Conservation (phyloP, 2,888 invertebrate species). For the Bellardia bayeri region DNA sequence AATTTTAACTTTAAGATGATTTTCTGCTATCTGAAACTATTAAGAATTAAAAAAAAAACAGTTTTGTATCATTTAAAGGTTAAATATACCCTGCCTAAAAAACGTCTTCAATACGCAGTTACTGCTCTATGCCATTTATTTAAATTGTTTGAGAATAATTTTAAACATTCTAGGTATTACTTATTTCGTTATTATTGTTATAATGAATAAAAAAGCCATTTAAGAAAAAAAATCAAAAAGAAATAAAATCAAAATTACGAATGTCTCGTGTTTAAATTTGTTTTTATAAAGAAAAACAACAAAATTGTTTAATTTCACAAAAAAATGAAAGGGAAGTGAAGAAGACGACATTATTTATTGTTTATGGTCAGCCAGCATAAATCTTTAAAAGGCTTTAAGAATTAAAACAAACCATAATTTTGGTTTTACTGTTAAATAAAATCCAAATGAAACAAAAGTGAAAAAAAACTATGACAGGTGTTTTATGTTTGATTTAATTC, state of each 20-base stretch:
- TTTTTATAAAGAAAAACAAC: too few relatives aligned
- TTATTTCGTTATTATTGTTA: too few relatives aligned
- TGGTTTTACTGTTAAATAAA: background rate
- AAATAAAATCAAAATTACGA: background rate
- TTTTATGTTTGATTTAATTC: slow-evolving; percentile 54
- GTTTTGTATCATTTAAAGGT: too few relatives aligned
- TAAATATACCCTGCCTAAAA: background rate
- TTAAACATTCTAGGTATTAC: too few relatives aligned
- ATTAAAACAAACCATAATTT: slow-evolving; percentile 37
- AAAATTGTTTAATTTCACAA: too few relatives aligned
- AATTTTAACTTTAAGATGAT: too few relatives aligned
- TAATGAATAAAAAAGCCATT: too few relatives aligned
- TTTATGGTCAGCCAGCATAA: background rate
- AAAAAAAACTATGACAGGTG: slow-evolving; percentile 52
- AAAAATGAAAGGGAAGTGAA: slow-evolving; percentile 3
- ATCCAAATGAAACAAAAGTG: slow-evolving; percentile 23
- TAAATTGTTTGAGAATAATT: too few relatives aligned
- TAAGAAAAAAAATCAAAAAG: background rate
- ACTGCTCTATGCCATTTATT: too few relatives aligned
- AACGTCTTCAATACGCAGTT: too few relatives aligned
- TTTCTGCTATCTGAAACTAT: too few relatives aligned
- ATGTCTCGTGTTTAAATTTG: background rate
- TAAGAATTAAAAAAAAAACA: too few relatives aligned
- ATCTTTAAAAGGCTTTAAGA: slow-evolving; percentile 3
- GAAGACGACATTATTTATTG: background rate